A percentile compares a stretch with the other conserved stretches of the same genome.
phyloP scores from a whole-genome alignment of 92 coral and sea anemone species.

The Heliopora coerulea region DNA sequence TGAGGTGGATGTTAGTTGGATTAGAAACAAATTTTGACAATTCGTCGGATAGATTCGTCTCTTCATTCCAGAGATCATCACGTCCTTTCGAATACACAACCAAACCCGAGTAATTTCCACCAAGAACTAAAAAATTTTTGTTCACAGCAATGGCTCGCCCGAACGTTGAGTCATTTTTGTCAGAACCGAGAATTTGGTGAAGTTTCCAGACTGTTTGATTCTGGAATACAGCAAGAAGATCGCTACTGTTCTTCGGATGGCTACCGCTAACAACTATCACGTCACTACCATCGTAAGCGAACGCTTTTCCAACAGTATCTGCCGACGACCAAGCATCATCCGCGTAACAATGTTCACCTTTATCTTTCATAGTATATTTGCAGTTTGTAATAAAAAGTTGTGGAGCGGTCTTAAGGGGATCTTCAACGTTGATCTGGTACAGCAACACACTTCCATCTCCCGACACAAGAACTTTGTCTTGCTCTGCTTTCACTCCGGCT shows the following conservation, averaged over 20 bases:
- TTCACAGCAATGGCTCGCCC: slow-evolving; percentile 64
- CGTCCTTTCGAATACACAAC: slow-evolving; percentile 50
- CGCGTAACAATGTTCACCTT: slow-evolving; percentile 37
- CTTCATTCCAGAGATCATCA: slow-evolving; percentile 20
- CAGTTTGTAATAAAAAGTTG: slow-evolving; percentile 17
- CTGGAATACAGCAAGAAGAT: slow-evolving; percentile 68
- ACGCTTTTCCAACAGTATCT: slow-evolving; percentile 52
- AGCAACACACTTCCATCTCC: slow-evolving; percentile 45
- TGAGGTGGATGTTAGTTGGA: slow-evolving; percentile 55
- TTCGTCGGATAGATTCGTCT: slow-evolving; percentile 47
- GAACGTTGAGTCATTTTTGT: slow-evolving; percentile 52
- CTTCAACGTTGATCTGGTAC: slow-evolving; percentile 38
- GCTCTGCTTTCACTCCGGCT: slow-evolving; percentile 36
- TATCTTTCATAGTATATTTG: slow-evolving; percentile 14
- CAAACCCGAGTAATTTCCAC: slow-evolving; percentile 30
- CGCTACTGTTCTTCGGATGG: slow-evolving; percentile 43
- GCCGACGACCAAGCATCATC: slow-evolving; percentile 60
- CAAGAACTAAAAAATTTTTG: slow-evolving; percentile 27
- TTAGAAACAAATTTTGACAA: slow-evolving; percentile 36
- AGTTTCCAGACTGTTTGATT: slow-evolving; percentile 58
- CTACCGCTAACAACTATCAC: slow-evolving; percentile 64
- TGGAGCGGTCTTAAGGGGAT: background rate
- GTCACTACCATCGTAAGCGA: slow-evolving; percentile 46
- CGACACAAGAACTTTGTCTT: slow-evolving; percentile 45
- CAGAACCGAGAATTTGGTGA: slow-evolving; percentile 41